These are phyloP conservation scores for Crossocerus cetratus DNA, from an alignment of 2,888 invertebrate species.

Conservation along the genomic window DNA sequence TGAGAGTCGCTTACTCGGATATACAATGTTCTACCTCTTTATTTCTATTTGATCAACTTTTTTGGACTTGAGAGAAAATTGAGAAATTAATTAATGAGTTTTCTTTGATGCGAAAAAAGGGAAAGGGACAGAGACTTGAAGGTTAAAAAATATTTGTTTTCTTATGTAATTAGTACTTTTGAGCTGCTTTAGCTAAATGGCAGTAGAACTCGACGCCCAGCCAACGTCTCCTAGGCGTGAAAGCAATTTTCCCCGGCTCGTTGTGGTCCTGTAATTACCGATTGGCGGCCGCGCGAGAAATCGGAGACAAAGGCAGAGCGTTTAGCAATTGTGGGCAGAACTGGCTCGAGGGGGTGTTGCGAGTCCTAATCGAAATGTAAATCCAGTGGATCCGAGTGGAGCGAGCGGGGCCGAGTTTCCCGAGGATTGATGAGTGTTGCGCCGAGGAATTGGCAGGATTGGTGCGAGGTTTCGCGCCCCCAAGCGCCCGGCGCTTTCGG, in stretches of 20 bases:
- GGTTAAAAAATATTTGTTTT: no score
- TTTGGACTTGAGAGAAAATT: no score
- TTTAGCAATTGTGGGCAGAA: conserved; percentile 13
- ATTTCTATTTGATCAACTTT: no score
- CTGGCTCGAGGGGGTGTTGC: conserved; percentile 23
- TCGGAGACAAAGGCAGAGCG: conserved; percentile 19
- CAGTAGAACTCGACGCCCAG: no score
- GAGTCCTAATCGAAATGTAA: conserved; percentile 45
- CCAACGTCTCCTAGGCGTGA: not conserved
- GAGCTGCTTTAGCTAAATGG: no score
- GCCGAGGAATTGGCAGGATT: conserved; percentile 48
- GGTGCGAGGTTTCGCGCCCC: conserved; percentile 36
- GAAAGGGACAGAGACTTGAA: no score
- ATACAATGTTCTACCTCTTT: no score
- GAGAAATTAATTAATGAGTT: no score
- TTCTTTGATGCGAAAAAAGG: no score
- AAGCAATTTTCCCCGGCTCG: not conserved
- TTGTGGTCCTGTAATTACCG: not conserved
- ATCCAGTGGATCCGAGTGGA: conserved; percentile 30
- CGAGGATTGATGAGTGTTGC: conserved; percentile 43
- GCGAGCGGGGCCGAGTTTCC: conserved; percentile 39
- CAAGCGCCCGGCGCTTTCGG: conserved; percentile 17
- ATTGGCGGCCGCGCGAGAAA: not conserved
- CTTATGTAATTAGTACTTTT: no score
- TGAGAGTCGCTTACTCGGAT: no score